These are phyloP conservation scores for Arctopsyche grandis DNA, from an alignment of 1,140 invertebrate species.

Conservation along the genomic window DNA sequence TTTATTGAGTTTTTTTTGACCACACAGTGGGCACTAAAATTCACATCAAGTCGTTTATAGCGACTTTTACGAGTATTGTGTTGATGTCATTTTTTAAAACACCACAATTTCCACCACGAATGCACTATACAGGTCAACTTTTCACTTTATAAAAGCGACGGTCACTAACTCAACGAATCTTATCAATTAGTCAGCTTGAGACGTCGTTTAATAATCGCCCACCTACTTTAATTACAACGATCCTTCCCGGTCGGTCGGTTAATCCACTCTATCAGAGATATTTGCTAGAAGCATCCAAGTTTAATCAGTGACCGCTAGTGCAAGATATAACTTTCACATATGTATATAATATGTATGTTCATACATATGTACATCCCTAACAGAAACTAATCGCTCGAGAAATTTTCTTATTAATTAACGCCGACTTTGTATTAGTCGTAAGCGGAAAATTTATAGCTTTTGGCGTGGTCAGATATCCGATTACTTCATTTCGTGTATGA, in stretches of 20 bases:
- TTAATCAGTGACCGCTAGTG: conserved; percentile 6
- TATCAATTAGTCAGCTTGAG: conserved; percentile 42
- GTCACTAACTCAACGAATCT: conserved; percentile 30
- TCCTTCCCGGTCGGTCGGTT: neutral
- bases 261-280: neutral
- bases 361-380: too few species aligned
- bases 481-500: neutral
- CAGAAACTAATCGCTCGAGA: neutral
- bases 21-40: neutral
- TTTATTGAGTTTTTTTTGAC: too few species aligned
- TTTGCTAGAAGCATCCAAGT: neutral
- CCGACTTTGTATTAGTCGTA: neutral
- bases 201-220: conserved; percentile 45
- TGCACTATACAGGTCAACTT: neutral
- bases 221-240: conserved; percentile 42
- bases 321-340: conserved; percentile 1
- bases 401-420: neutral
- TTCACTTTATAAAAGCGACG: neutral
- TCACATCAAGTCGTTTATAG: neutral
- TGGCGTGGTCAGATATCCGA: neutral
- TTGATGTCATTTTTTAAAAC: neutral
- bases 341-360: too few species aligned
- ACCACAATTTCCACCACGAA: neutral
- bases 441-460: neutral
- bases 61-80: neutral